Conservation (phyloP, 2,113 vertebrate species). For the Chlorodrepanis virens region DNA sequence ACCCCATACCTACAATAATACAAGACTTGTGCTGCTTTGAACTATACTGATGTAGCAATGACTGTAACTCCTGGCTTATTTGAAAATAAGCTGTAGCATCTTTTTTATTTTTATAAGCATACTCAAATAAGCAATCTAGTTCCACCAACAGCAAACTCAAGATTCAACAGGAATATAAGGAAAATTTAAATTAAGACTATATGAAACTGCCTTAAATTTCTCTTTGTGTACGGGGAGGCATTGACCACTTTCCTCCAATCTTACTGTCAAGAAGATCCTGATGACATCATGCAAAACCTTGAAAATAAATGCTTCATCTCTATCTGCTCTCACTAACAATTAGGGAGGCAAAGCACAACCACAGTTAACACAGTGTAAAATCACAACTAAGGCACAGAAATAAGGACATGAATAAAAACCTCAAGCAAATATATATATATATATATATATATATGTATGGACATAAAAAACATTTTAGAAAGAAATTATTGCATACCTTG, state of each 20-base stretch:
- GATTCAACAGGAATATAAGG: background rate
- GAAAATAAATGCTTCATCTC: background rate
- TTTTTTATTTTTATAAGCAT: background rate
- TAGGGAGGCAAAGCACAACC: background rate
- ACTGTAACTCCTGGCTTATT: background rate
- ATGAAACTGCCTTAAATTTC: background rate
- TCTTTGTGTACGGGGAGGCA: background rate
- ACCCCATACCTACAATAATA: background rate
- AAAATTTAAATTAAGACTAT: background rate
- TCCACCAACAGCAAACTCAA: background rate
- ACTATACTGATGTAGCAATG: background rate
- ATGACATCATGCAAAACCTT: background rate
- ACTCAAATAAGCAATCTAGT: background rate
- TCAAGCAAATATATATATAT: background rate
- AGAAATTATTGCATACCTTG: constrained; percentile 80
- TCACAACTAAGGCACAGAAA: background rate
- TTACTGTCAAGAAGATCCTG: background rate
- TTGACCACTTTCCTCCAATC: background rate
- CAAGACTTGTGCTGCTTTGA: background rate
- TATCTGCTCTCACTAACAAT: background rate
- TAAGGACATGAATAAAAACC: background rate
- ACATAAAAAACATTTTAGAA: background rate
- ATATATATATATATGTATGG: background rate
- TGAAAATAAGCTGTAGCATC: background rate
- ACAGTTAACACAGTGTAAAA: background rate